A percentile compares a stretch with the other conserved stretches of the same genome.
Evolutionary conservation across 1,140 invertebrate genomes (phyloP).

Genomic region (Hesperophylax magnus): DNA sequence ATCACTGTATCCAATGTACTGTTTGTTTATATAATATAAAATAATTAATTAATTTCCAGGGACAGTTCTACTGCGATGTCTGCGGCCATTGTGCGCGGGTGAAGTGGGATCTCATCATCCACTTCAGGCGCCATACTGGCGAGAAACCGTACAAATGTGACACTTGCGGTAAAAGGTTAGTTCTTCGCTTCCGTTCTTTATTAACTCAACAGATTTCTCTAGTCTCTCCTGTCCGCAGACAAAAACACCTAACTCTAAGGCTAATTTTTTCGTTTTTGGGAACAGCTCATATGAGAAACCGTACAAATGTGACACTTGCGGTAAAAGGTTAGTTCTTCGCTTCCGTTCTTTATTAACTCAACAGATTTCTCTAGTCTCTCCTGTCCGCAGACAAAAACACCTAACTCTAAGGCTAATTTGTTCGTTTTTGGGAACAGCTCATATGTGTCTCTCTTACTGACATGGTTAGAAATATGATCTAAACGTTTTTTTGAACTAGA

Average conservation of each 20-base stretch:
- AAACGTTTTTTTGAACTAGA: no score
- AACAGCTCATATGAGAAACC: no score
- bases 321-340: conserved; percentile 31
- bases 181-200: neutral
- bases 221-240: no score
- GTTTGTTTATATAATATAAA: neutral
- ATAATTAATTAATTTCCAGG: conserved; percentile 11
- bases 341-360: neutral
- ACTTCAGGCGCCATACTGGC: conserved; percentile 96
- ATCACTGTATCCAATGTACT: no score
- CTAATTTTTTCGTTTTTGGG: no score
- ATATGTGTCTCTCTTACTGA: no score
- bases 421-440: no score
- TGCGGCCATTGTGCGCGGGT: conserved; percentile 48
- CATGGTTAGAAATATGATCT: no score
- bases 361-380: no score
- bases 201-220: neutral
- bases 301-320: conserved; percentile 82
- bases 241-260: no score
- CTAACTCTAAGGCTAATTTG: no score
- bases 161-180: conserved; percentile 44
- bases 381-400: no score
- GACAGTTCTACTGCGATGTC: conserved; percentile 43
- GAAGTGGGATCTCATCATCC: conserved; percentile 73
- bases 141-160: conserved; percentile 97